These are phyloP conservation scores for Lasiurus cinereus DNA, from an alignment of 2,113 vertebrate genomes.

Conservation along the genomic window DNA sequence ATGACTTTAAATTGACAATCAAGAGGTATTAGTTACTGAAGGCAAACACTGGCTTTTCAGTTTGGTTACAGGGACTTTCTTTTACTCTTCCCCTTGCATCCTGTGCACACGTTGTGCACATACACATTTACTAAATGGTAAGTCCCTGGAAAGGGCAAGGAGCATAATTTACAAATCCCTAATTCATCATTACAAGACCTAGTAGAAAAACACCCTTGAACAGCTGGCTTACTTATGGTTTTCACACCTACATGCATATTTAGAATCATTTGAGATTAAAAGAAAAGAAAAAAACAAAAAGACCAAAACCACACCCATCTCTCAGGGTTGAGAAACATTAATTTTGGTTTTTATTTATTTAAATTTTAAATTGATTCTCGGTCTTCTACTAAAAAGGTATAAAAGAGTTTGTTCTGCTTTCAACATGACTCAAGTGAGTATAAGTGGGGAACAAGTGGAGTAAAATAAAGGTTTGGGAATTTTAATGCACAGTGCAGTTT, in stretches of 20 bases:
- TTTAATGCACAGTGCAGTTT: not conserved
- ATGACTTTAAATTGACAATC: not conserved
- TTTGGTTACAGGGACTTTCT: not conserved
- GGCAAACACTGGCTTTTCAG: not conserved
- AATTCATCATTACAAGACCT: not conserved
- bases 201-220: not conserved
- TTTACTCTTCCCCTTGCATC: fast-evolving
- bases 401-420: slow-evolving; percentile 40
- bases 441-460: not conserved
- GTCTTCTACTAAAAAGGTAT: slow-evolving; percentile 4
- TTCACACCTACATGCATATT: not conserved
- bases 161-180: not conserved
- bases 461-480: not conserved
- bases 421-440: not conserved
- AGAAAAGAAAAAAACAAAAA: not conserved
- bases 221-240: not conserved
- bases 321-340: not conserved
- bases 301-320: not conserved
- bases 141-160: not conserved
- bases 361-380: not conserved
- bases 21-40: not conserved
- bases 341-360: not conserved
- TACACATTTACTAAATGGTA: fast-evolving
- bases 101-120: not conserved
- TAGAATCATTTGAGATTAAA: not conserved